Evolutionary conservation across 1,140 invertebrate genomes (phyloP), one percentile per base, ranked within the genome.

Genomic region (Theocolax elegans): DNA sequence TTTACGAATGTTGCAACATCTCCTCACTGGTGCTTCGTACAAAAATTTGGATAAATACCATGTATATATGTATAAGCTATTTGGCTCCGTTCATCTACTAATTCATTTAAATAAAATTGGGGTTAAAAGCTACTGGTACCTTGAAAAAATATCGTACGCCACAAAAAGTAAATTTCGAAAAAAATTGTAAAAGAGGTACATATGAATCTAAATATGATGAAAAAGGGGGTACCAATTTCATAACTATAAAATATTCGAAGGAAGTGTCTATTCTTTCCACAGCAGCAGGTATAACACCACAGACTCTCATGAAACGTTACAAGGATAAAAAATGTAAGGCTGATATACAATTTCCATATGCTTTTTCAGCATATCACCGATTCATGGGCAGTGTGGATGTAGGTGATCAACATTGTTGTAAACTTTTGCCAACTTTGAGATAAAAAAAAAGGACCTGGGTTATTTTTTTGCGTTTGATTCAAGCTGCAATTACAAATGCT

Each of bases 51-150:
- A 27, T 13, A 27, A 53, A n/a, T 31, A 51, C 7, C 63, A 53
- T 19, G n/a, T 82, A 38, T 82, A 73, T 75, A 80, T 84, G 67
- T 76, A 82, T 65, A 79, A 82, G 74, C 79, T 80, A 71, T 84
- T 84, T 74, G 76, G 74, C 15, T 79, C 72, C 68, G 31, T 46
- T 2, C 56, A 69, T 40, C 46, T 60, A 40, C 17, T 69, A n/a
- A 46, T 69, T 17, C 67, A 69, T 69, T 27, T 69, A 59, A 40
- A 44, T 17, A 51, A 48, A 31, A 4, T 56, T 27, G 38, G n/a
- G 53, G 6, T 25, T 65, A n/a, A 31, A 31, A 58, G 65, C 65
- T 8, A 67, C 65, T 9, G 65, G 65, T 2, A 66, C 49, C 3
- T 48, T 66, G 9, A 53, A 25, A 15, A 53, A 6, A 53, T 15